A percentile compares a stretch with the other conserved stretches of the same genome.
Evolutionary conservation across 2,113 vertebrate species (phyloP).

Genomic region (Cricetomys ansorgei): DNA sequence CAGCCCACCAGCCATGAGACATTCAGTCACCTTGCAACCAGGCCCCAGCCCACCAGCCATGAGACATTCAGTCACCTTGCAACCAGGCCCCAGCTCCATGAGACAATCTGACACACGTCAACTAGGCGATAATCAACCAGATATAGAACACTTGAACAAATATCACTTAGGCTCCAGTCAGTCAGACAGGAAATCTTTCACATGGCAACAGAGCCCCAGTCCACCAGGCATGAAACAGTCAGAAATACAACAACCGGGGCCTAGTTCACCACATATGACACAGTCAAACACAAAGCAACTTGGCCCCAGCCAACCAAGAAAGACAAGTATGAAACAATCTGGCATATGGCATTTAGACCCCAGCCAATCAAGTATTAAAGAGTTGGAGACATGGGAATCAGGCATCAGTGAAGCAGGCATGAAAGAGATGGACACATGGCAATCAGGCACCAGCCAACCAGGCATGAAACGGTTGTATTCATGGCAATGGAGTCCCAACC

Average conservation of each 20-base stretch:
- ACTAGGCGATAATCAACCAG: neutral
- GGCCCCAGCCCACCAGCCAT: no score
- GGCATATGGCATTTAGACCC: neutral
- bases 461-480: neutral
- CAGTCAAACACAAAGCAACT: neutral
- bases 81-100: neutral
- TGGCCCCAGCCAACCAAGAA: neutral
- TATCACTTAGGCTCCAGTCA: no score
- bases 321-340: neutral
- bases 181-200: no score
- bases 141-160: no score
- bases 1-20: neutral
- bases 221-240: neutral
- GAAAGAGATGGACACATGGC: neutral
- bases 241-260: no score
- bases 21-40: neutral
- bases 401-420: neutral
- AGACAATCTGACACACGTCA: neutral
- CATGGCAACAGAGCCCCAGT: neutral
- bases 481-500: neutral
- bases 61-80: neutral
- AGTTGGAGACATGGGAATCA: neutral
- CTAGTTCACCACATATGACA: neutral
- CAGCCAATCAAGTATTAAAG: neutral
- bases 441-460: neutral